These are phyloP conservation scores for Tetramorium parvispinum DNA, from an alignment of 1,140 invertebrate species.

Conservation along the genomic window DNA sequence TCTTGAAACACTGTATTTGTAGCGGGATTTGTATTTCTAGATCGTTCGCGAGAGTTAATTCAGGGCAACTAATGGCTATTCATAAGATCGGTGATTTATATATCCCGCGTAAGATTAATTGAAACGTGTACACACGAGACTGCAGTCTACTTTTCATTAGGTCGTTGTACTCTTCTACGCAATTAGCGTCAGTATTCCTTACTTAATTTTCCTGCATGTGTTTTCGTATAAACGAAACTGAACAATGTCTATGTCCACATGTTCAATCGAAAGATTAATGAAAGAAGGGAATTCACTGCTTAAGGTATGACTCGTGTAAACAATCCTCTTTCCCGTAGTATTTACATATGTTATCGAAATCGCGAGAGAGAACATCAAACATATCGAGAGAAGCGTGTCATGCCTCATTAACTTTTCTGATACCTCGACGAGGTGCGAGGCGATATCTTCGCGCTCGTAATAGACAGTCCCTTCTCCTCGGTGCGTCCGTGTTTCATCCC, in stretches of 20 bases:
- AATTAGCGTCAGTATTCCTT: constrained; percentile 26
- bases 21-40: neutral
- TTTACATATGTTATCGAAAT: neutral
- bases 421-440: neutral
- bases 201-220: neutral
- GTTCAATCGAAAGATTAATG: neutral
- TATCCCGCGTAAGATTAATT: constrained; percentile 52
- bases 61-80: constrained; percentile 44
- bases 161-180: constrained; percentile 26
- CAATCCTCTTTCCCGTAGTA: neutral
- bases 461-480: neutral
- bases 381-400: neutral
- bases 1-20: neutral
- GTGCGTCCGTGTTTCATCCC: neutral
- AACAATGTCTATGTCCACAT: too few relatives aligned
- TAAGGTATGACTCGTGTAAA: too few relatives aligned
- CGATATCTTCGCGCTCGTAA: neutral
- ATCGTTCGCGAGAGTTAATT: constrained; percentile 31
- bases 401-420: constrained; percentile 7
- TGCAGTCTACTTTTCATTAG: constrained; percentile 38
- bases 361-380: neutral
- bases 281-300: neutral
- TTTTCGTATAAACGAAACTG: neutral
- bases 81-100: constrained; percentile 43
- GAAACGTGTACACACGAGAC: constrained; percentile 21